Percentiles rank a stretch among this genome's conserved stretches.
Conservation (phyloP, 2,113 vertebrate species). For the Trinectes maculatus region DNA sequence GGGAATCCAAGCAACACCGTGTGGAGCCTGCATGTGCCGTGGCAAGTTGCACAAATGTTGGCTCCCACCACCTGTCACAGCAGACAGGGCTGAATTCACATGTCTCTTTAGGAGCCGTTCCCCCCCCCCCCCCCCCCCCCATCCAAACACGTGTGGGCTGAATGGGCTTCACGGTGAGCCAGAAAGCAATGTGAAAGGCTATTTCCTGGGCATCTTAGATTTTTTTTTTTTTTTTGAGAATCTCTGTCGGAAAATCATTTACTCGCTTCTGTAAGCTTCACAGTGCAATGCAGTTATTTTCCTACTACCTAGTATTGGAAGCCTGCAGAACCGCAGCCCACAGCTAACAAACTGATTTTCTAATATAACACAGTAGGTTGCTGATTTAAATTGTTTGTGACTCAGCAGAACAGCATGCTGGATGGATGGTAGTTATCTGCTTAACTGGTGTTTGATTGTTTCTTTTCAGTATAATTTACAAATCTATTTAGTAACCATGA, state of each 20-base stretch:
- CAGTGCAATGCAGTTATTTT: conserved; percentile 5
- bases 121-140: too few species aligned
- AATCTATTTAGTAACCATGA: neutral
- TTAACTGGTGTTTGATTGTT: neutral
- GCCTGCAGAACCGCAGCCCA: neutral
- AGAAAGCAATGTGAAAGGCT: neutral
- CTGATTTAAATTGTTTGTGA: neutral
- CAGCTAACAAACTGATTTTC: neutral
- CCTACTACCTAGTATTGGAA: conserved; percentile 4
- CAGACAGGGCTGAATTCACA: conserved; percentile 25
- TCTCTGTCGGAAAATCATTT: neutral
- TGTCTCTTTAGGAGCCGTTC: conserved; percentile 27
- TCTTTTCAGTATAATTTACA: neutral
- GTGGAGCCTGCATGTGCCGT: conserved; percentile 21
- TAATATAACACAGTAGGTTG: neutral
- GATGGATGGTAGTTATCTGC: neutral
- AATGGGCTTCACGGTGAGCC: neutral
- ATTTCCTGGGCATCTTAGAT: neutral
- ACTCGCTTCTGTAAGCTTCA: neutral
- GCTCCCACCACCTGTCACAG: conserved; percentile 49
- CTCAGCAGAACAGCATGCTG: too few species aligned
- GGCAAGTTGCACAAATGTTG: conserved; percentile 49
- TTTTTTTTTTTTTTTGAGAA: conserved; percentile 9
- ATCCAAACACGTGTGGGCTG: neutral
- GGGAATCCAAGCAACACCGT: conserved; percentile 28